Base-by-base conservation (phyloP, 2,888 invertebrate species). In the Scotopteryx bipunctaria region DNA sequence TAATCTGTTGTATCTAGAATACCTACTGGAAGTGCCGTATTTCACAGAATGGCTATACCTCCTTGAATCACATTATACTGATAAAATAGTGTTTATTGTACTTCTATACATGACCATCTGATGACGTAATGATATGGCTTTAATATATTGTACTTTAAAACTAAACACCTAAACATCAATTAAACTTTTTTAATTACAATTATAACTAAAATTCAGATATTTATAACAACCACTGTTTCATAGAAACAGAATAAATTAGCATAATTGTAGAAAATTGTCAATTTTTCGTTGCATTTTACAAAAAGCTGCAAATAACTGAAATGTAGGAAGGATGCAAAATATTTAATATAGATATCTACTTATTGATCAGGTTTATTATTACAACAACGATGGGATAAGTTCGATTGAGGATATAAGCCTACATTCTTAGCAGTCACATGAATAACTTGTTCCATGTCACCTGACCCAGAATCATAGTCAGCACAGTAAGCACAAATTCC, bases 271-370 rank as follows among this genome's bases (percentile, higher is more conserved):
- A 66, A 60, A 64, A 65, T 53, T 64, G 17, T 25, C 6, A 29
- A 71, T 67, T 76, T 67, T 79, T 84, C 84, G 84, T 83, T 84
- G 83, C 81, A 81, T 69, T 71, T 71, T 44, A 77, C 67, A 80
- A 76, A 66, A 76, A 82, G 76, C 77, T 64, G 74, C 71, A 71
- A 73, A 69, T 64, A 64, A 65, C 38, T n/a, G 4, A 17, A 43
- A 27, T 9, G 9, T 9, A 8, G 25, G 29, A 11, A 40, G 40
- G 32, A 48, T 31, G 38, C 21, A 36, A 41, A 40, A 38, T 29
- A 25, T 16, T 33, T 9, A 9, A 25, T 9, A 9, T 25, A 4
- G 38, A 32, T 35, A 16, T 37, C n/a, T 25, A 42, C 36, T 31
- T 35, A 14, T 37, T 36, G n/a, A 57, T 44, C n/a, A n/a, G n/a